Conservation (phyloP, 2,797 vertebrate species). For the Poeciliopsis infans region DNA sequence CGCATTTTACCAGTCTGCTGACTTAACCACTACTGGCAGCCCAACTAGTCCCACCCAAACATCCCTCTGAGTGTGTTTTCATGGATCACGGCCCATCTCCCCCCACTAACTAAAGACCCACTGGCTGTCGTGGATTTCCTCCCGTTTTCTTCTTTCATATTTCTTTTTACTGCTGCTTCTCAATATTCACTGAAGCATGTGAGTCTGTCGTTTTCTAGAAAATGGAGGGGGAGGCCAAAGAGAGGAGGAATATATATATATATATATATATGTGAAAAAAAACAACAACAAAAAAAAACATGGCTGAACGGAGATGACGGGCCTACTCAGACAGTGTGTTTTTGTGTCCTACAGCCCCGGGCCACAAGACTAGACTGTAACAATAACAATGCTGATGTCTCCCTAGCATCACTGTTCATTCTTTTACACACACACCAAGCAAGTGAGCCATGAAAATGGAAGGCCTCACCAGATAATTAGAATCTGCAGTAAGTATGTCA, state of each 20-base stretch:
- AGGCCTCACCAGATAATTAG: slow-evolving; percentile 39
- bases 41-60: slow-evolving; percentile 32
- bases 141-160: slow-evolving; percentile 21
- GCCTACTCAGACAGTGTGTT: slow-evolving; percentile 72
- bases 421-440: slow-evolving; percentile 27
- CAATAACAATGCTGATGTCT: slow-evolving; percentile 76
- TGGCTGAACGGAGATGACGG: slow-evolving; percentile 53
- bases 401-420: slow-evolving; percentile 66
- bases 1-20: slow-evolving; percentile 29
- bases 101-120: slow-evolving; percentile 30
- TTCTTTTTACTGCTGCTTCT: slow-evolving; percentile 25
- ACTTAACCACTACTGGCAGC: slow-evolving; percentile 42
- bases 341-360: slow-evolving; percentile 77
- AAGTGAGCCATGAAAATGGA: slow-evolving; percentile 67
- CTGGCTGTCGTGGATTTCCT: slow-evolving; percentile 27
- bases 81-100: slow-evolving; percentile 31
- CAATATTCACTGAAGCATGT: slow-evolving; percentile 54
- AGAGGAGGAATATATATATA: slow-evolving; percentile 53
- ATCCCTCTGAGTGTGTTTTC: slow-evolving; percentile 20
- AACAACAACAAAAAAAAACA: slow-evolving; percentile 49
- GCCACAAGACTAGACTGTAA: slow-evolving; percentile 75
- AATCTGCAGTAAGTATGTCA: slow-evolving; percentile 52
- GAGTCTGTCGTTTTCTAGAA: slow-evolving; percentile 34
- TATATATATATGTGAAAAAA: too few relatives aligned
- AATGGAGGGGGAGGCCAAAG: slow-evolving; percentile 47